A percentile compares a stretch with the other conserved stretches of the same genome.
These are phyloP conservation scores for Ceriagrion tenellum DNA, from an alignment of 2,888 invertebrate species.

Conservation along the genomic window DNA sequence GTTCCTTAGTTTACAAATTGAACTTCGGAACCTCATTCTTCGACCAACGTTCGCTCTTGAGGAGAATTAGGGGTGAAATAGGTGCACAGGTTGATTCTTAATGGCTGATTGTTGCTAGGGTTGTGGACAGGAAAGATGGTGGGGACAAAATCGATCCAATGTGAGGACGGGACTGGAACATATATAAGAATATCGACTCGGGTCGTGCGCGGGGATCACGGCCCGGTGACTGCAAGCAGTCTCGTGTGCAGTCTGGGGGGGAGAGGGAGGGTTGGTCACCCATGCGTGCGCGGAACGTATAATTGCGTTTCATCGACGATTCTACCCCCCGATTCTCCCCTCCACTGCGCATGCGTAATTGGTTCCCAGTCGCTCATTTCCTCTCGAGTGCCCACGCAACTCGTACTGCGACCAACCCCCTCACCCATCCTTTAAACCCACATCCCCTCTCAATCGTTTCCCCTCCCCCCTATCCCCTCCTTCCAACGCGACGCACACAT, in stretches of 20 bases:
- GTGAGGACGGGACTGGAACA: neutral
- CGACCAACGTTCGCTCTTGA: too few relatives aligned
- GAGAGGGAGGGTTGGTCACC: neutral
- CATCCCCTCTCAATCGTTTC: neutral
- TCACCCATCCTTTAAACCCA: neutral
- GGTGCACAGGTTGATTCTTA: too few relatives aligned
- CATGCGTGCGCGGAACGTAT: constrained; percentile 31
- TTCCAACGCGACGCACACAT: too few relatives aligned
- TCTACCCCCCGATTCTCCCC: neutral
- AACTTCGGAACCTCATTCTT: too few relatives aligned
- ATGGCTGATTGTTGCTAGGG: too few relatives aligned
- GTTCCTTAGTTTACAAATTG: too few relatives aligned
- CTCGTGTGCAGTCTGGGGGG: neutral
- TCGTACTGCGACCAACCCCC: neutral
- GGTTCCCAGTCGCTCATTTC: constrained; percentile 12
- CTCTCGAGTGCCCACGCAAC: neutral
- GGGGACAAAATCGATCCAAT: neutral
- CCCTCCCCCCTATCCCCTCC: neutral
- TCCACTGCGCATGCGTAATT: constrained; percentile 60
- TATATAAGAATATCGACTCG: neutral
- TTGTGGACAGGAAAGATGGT: neutral
- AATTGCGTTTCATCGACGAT: constrained; percentile 54
- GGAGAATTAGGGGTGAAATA: too few relatives aligned
- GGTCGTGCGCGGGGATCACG: neutral
- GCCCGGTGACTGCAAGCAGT: constrained; percentile 6